These are phyloP conservation scores for Penaeus monodon DNA, from an alignment of 2,888 invertebrate genomes.

Conservation along the genomic window DNA sequence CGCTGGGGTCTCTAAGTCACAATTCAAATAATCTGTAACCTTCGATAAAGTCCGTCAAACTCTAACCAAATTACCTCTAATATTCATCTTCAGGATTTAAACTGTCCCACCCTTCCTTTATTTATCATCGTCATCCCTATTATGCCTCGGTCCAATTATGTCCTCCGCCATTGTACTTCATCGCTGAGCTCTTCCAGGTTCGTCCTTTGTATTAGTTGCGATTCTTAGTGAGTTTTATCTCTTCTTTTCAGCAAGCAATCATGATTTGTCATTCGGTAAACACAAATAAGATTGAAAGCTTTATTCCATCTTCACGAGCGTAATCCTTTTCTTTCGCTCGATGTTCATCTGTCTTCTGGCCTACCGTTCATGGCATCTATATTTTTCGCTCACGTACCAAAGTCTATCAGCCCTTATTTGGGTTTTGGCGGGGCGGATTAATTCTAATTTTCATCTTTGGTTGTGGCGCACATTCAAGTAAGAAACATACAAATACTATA, in stretches of 20 bases:
- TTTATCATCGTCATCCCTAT: constrained; percentile 35
- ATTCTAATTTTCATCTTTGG: too few relatives aligned
- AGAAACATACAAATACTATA: too few relatives aligned
- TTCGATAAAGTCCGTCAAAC: not conserved
- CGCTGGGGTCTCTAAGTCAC: not conserved
- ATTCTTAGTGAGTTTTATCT: constrained; percentile 31
- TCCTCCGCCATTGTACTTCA: constrained; percentile 17
- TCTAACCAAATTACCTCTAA: constrained; percentile 14
- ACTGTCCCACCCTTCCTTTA: constrained; percentile 42
- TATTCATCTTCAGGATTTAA: constrained; percentile 9
- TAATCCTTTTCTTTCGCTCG: constrained; percentile 47
- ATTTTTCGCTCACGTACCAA: constrained; percentile 14
- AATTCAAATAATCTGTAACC: constrained; percentile 5
- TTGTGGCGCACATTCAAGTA: too few relatives aligned
- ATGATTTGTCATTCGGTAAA: constrained; percentile 59
- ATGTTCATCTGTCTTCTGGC: constrained; percentile 29
- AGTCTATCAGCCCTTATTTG: not conserved
- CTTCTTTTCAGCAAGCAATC: constrained; percentile 39
- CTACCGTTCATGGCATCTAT: constrained; percentile 8
- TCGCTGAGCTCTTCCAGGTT: not conserved
- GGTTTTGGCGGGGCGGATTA: not conserved
- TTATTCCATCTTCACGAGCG: constrained; percentile 55
- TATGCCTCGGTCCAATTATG: constrained; percentile 32
- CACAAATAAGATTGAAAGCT: constrained; percentile 54
- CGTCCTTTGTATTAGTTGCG: constrained; percentile 29